Conservation (phyloP, 1,140 invertebrate genomes). For the Pemphigus obesinymphae region DNA sequence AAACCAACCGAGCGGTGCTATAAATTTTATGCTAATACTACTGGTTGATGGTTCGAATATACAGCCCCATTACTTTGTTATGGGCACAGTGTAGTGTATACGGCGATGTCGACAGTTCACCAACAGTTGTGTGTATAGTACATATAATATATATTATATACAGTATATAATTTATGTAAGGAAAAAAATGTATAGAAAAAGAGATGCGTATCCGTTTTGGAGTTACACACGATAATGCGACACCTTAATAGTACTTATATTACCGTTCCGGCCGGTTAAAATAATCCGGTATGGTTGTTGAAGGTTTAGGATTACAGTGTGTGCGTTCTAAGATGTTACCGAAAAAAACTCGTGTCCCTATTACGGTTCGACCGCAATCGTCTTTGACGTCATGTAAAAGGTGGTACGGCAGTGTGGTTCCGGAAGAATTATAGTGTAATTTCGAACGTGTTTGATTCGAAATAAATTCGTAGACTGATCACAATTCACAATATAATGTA, state of each 20-base stretch:
- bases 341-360: not conserved
- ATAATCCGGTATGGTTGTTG: constrained; percentile 25
- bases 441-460: not conserved
- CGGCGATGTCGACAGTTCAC: not conserved
- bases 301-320: constrained; percentile 17
- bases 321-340: not conserved
- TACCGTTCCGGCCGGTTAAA: not conserved
- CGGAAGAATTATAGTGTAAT: not conserved
- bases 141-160: not conserved
- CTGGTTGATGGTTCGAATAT: constrained; percentile 11
- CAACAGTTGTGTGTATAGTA: not conserved
- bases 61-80: too few species aligned
- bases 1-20: not conserved
- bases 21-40: constrained; percentile 34
- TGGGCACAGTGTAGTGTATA: not conserved
- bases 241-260: constrained; percentile 2
- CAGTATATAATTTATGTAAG: not conserved
- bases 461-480: too few species aligned
- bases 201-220: constrained; percentile 15
- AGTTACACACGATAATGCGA: not conserved
- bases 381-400: not conserved
- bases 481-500: too few species aligned
- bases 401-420: not conserved
- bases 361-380: constrained; percentile 9
- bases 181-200: constrained; percentile 20